These are phyloP conservation scores for Herminia tarsipennalis DNA, from an alignment of 2,888 invertebrate species.

Conservation along the genomic window DNA sequence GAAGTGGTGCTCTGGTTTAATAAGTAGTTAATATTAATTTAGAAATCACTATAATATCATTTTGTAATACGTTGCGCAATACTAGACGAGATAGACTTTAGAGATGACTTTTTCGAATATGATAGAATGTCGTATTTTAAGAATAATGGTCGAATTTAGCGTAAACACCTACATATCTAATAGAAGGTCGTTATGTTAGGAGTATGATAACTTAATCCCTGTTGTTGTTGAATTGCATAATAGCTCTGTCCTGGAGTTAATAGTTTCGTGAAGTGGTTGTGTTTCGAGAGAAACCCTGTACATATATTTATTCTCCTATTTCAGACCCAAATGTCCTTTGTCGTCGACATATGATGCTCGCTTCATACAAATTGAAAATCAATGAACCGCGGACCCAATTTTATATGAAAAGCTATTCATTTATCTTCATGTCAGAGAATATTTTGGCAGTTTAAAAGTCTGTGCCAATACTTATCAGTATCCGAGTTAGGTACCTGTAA, in stretches of 20 bases:
- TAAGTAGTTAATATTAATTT: neutral
- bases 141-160: slow-evolving; percentile 11
- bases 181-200: neutral
- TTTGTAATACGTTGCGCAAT: too few species aligned
- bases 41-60: neutral
- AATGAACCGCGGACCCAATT: slow-evolving; percentile 78
- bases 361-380: slow-evolving; percentile 81
- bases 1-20: too few species aligned
- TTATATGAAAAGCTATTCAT: slow-evolving; percentile 73
- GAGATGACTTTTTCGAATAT: too few species aligned
- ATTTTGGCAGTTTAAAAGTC: neutral
- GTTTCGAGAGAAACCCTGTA: slow-evolving; percentile 49
- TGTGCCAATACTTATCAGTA: neutral
- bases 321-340: slow-evolving; percentile 54
- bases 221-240: slow-evolving; percentile 34
- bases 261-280: slow-evolving; percentile 47
- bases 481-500: slow-evolving; percentile 13
- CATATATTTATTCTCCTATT: slow-evolving; percentile 66
- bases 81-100: too few species aligned
- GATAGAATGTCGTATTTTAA: neutral
- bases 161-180: slow-evolving; percentile 25
- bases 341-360: slow-evolving; percentile 52
- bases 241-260: slow-evolving; percentile 28
- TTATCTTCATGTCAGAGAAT: slow-evolving; percentile 1
- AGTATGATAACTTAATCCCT: slow-evolving; percentile 34